phyloP scores from a whole-genome alignment of 2,113 vertebrate genomes.

The Phyllostomus discolor region DNA sequence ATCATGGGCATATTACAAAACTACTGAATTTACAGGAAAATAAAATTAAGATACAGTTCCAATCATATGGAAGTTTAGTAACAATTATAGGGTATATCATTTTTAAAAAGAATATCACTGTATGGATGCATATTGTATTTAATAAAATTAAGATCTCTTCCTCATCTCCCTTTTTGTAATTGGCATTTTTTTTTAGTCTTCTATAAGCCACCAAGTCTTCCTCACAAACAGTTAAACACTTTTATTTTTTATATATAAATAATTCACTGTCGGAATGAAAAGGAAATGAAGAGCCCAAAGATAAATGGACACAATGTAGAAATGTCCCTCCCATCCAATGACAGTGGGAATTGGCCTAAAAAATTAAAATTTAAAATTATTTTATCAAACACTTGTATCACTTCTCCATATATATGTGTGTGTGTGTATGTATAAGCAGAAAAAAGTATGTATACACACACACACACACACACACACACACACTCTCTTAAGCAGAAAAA shows the following conservation, averaged over 20 bases:
- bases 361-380: neutral
- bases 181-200: neutral
- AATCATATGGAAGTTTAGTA: neutral
- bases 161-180: neutral
- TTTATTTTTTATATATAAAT: neutral
- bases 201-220: neutral
- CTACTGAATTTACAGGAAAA: neutral
- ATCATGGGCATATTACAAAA: neutral
- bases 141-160: neutral
- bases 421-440: neutral
- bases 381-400: slow-evolving; percentile 2
- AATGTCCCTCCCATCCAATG: neutral
- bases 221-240: neutral
- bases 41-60: neutral
- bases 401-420: neutral
- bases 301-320: neutral
- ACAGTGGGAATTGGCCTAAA: neutral
- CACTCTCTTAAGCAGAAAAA: neutral
- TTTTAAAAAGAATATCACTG: neutral
- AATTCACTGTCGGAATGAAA: neutral
- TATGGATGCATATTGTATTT: neutral
- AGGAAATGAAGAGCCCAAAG: neutral
- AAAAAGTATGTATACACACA: neutral
- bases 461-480: too few species aligned
- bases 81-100: neutral